phyloP scores from a whole-genome alignment of 2,113 vertebrate species.

The Nerophis ophidion region DNA sequence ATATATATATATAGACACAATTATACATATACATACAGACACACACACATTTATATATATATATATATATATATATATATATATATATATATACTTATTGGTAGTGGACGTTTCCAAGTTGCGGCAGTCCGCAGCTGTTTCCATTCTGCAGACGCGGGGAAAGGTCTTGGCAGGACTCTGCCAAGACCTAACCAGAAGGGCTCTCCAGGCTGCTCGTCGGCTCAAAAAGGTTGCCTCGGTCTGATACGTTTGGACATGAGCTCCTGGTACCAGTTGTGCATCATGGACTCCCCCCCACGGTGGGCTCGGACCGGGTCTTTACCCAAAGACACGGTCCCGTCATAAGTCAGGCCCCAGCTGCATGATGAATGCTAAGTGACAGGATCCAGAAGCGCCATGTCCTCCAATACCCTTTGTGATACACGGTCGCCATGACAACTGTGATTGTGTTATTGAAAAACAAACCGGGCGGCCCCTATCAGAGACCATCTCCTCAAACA shows the following conservation, averaged over 20 bases:
- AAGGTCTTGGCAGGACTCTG: constrained; percentile 45
- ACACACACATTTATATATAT: no score
- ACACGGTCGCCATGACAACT: constrained; percentile 24
- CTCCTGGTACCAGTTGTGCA: constrained; percentile 6
- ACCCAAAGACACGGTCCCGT: not conserved
- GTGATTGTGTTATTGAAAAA: constrained; percentile 17
- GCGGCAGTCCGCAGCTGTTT: constrained; percentile 21
- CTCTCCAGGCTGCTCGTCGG: constrained; percentile 35
- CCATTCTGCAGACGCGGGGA: constrained; percentile 11
- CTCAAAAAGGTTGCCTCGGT: constrained; percentile 29
- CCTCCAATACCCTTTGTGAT: constrained; percentile 19
- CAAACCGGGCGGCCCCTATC: no score
- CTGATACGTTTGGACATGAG: constrained; percentile 29
- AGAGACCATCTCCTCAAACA: constrained; percentile 45
- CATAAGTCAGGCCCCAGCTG: constrained; percentile 5
- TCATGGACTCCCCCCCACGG: not conserved
- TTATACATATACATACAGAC: no score
- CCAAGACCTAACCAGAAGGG: constrained; percentile 37
- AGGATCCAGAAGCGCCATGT: constrained; percentile 21
- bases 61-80: no score
- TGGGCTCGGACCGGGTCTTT: not conserved
- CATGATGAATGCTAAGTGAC: constrained; percentile 28
- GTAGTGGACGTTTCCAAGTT: constrained; percentile 18
- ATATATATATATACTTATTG: no score
- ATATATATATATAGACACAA: no score